These are phyloP conservation scores for Drosophila kurseongensis DNA, from an alignment of 1,140 invertebrate genomes.

Conservation along the genomic window DNA sequence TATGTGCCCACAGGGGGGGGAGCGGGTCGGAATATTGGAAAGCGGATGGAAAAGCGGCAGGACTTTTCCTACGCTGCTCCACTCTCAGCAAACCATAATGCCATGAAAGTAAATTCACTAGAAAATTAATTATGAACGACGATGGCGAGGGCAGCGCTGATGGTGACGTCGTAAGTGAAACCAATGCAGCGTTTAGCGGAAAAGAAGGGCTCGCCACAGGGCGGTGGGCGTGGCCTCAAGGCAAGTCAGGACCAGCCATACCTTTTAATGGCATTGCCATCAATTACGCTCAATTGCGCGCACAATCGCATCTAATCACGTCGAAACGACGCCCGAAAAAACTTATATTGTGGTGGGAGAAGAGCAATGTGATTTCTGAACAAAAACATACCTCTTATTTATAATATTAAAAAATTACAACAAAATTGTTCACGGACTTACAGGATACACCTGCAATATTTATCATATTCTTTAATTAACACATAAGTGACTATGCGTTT, in stretches of 20 bases:
- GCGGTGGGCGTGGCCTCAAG: not conserved
- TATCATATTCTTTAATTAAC: too few species aligned
- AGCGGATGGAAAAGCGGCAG: not conserved
- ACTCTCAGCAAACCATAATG: conserved; percentile 70
- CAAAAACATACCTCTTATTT: conserved; percentile 6
- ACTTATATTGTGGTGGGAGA: conserved; percentile 32
- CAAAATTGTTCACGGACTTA: too few species aligned
- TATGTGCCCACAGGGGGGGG: conserved; percentile 56
- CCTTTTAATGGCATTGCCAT: conserved; percentile 82
- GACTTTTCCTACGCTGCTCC: conserved; percentile 25
- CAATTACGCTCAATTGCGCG: conserved; percentile 82
- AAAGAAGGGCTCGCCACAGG: conserved; percentile 14
- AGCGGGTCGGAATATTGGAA: conserved; percentile 1
- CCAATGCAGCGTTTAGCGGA: conserved; percentile 62
- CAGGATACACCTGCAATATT: too few species aligned
- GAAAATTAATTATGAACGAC: conserved; percentile 82
- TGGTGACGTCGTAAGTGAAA: conserved; percentile 41
- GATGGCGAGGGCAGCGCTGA: conserved; percentile 37
- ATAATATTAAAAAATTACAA: too few species aligned
- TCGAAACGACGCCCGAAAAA: conserved; percentile 64
- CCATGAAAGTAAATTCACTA: conserved; percentile 82
- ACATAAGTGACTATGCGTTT: too few species aligned
- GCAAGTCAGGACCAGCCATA: conserved; percentile 45
- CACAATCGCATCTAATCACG: conserved; percentile 82
- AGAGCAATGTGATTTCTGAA: not conserved